Base-by-base conservation (phyloP, 2,113 vertebrate species). In the Lophochroa leadbeateri region DNA sequence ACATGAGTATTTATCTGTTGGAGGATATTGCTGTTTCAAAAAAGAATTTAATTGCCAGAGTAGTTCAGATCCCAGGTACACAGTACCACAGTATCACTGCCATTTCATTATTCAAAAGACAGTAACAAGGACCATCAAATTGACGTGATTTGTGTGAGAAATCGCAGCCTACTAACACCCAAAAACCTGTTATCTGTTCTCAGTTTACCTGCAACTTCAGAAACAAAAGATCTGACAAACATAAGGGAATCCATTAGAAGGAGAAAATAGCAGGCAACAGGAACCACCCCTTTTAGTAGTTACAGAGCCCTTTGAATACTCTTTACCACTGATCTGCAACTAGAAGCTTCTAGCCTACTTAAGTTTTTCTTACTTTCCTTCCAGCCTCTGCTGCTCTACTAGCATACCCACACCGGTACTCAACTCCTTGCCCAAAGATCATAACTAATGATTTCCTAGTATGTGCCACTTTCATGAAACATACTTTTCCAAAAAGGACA, bases 131-230 rank as follows among this genome's bases (percentile, higher is more conserved):
- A 44, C 10, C 28, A 24, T 9, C 35, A 46, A 94, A 67, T 3
- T 6, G 24, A 29, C 2, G 7, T 4, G 5, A 49, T 10, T n/a
- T n/a, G 11, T 12, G 5, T 0, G 2, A 79, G 5, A 63, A 68
- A 31, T 0, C 25, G 35, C 28, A 67, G 33, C 24, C 31, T 57
- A n/a, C 24, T 27, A 50, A 79, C 11, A 74, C 4, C 1, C 15
- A 27, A 69, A 52, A 63, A 0, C 0, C 10, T 39, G 19, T 0
- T 0, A 50, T 14, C 7, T 58, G 4, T 37, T 68, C 16, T 28
- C 44, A n/a, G 12, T 18, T 84, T 50, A 58, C 9, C 31, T 24
- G 20, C 3, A 27, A 39, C 31, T 37, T 72, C 16, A 61, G 46
- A 70, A 76, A 77, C 7, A 27, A 49, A 18, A 50, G 3, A 39